phyloP scores from a whole-genome alignment of 53 echinoderm and acorn worm species.

The Stichopus horrens region DNA sequence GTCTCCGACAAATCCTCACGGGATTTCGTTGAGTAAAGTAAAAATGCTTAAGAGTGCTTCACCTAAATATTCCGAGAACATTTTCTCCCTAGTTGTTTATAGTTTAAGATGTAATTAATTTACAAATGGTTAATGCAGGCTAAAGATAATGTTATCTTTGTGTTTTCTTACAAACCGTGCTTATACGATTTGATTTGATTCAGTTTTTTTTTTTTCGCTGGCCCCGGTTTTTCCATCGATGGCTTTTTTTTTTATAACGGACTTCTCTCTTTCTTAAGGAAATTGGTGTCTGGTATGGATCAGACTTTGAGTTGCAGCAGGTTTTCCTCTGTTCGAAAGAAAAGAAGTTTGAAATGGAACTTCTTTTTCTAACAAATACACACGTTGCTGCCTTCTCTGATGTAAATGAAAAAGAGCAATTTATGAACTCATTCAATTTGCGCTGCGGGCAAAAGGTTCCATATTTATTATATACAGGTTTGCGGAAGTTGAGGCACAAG shows the following conservation, averaged over 20 bases:
- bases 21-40: too few relatives aligned
- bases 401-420: conserved; percentile 43
- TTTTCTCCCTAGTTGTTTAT: background rate
- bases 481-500: conserved; percentile 32
- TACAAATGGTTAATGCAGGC: background rate
- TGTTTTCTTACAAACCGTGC: background rate
- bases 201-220: background rate
- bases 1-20: too few relatives aligned
- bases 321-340: background rate
- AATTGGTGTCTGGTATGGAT: conserved; percentile 2
- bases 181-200: background rate
- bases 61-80: too few relatives aligned
- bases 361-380: background rate
- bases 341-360: background rate
- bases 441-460: conserved; percentile 21
- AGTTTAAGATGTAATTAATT: background rate
- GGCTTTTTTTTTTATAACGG: background rate
- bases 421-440: conserved; percentile 47
- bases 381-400: conserved; percentile 12
- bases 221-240: background rate
- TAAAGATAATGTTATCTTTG: background rate
- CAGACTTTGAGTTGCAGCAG: background rate
- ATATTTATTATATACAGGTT: conserved; percentile 43
- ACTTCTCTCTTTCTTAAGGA: background rate
- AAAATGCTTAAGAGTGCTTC: too few relatives aligned